phyloP scores from a whole-genome alignment of 2,888 invertebrate species.

The Nomada goodeniana region DNA sequence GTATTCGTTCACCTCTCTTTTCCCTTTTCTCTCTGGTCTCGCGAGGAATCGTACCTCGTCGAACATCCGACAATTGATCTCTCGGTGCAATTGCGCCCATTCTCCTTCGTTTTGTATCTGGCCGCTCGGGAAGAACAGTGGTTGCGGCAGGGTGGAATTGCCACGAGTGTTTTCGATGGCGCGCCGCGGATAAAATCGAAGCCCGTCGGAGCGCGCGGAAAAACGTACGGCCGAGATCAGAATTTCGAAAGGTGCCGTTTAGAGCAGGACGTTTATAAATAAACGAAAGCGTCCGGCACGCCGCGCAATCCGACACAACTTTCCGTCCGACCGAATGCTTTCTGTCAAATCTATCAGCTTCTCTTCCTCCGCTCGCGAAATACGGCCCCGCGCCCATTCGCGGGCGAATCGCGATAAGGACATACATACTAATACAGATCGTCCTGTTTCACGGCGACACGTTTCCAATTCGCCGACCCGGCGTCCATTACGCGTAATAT shows the following conservation, averaged over 20 bases:
- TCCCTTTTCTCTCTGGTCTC: neutral
- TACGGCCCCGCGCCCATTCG: neutral
- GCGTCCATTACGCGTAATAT: slow-evolving; percentile 12
- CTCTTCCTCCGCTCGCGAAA: neutral
- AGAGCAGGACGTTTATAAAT: slow-evolving; percentile 51
- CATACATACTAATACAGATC: slow-evolving; percentile 5
- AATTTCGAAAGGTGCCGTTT: slow-evolving; percentile 45
- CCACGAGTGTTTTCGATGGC: neutral
- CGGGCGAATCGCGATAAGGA: neutral
- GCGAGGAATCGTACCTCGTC: neutral
- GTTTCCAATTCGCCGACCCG: slow-evolving; percentile 7
- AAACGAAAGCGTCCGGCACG: slow-evolving; percentile 23
- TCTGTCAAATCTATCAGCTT: neutral
- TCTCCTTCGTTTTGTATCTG: neutral
- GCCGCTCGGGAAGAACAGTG: neutral
- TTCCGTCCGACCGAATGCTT: neutral
- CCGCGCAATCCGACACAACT: slow-evolving; percentile 9
- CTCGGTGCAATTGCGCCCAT: neutral
- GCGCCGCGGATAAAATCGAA: slow-evolving; percentile 14
- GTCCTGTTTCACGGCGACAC: slow-evolving; percentile 24
- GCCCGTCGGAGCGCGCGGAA: neutral
- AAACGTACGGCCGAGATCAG: slow-evolving; percentile 19
- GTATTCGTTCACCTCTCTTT: neutral
- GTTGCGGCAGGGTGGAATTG: neutral
- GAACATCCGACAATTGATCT: neutral